Conservation (phyloP, 2,113 vertebrate species). For the Rhombomys opimus region DNA sequence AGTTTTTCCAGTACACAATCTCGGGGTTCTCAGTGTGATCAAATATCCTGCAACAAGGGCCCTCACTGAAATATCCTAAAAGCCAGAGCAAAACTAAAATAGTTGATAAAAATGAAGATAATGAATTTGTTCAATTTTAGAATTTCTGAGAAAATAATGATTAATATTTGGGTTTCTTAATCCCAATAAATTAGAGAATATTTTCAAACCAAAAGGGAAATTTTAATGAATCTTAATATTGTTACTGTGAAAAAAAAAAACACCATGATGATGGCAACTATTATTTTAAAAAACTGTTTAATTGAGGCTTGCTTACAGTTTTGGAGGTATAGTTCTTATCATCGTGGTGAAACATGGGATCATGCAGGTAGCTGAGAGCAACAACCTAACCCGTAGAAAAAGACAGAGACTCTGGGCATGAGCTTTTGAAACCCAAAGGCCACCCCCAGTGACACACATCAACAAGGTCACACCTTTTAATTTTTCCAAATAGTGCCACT, state of each 20-base stretch:
- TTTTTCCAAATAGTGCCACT: neutral
- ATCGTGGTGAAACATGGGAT: neutral
- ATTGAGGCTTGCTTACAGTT: neutral
- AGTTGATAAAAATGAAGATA: neutral
- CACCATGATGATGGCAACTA: neutral
- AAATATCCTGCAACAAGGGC: too few species aligned
- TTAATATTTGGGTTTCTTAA: slow-evolving; percentile 7
- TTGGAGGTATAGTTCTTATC: neutral
- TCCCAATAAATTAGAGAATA: neutral
- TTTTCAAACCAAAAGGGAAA: neutral
- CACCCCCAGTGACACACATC: neutral
- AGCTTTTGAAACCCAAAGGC: neutral
- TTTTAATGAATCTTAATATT: neutral
- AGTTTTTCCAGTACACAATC: too few species aligned
- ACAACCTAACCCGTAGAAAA: neutral
- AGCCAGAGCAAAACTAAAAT: neutral
- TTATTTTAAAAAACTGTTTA: neutral
- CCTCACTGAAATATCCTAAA: neutral
- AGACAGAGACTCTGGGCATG: neutral
- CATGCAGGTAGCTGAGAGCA: neutral
- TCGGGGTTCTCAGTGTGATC: too few species aligned
- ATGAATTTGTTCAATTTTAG: neutral
- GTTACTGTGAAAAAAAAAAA: neutral
- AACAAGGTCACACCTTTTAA: neutral
- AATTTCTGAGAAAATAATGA: neutral